These are phyloP conservation scores for Margarornis squamiger DNA, from an alignment of 2,797 vertebrate genomes.

Conservation along the genomic window DNA sequence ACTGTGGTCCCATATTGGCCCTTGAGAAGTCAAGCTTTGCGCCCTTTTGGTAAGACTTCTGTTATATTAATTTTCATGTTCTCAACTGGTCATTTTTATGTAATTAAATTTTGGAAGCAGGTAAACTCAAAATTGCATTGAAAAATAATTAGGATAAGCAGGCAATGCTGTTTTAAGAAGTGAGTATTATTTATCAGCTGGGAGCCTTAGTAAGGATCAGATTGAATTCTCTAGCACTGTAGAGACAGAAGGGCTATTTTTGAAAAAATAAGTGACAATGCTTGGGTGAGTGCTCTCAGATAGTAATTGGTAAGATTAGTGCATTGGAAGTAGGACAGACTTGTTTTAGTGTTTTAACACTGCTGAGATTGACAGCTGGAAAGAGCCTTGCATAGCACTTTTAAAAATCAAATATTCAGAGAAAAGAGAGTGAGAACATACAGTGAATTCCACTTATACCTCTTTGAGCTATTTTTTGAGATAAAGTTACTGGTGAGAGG, in stretches of 20 bases:
- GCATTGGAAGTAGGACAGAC: constrained; percentile 5
- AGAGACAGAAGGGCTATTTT: neutral
- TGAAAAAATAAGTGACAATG: neutral
- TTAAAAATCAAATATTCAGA: constrained; percentile 17
- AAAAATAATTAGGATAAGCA: neutral
- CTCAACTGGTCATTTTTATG: neutral
- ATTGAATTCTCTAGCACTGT: neutral
- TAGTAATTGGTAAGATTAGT: neutral
- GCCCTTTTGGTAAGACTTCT: neutral
- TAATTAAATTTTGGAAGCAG: neutral
- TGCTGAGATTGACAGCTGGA: constrained; percentile 35
- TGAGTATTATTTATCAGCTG: neutral
- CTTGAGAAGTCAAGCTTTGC: neutral
- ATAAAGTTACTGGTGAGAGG: neutral
- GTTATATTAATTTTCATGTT: neutral
- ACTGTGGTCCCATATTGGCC: neutral
- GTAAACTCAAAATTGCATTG: neutral
- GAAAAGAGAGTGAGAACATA: constrained; percentile 17
- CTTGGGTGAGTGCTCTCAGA: neutral
- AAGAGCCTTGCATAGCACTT: constrained; percentile 9
- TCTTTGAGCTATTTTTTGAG: constrained; percentile 42
- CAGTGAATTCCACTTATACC: constrained; percentile 9
- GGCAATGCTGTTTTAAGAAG: neutral
- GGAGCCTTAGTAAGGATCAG: neutral
- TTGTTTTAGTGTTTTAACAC: neutral